phyloP scores from a whole-genome alignment of 2,797 vertebrate genomes.

The Gadopsis marmoratus region DNA sequence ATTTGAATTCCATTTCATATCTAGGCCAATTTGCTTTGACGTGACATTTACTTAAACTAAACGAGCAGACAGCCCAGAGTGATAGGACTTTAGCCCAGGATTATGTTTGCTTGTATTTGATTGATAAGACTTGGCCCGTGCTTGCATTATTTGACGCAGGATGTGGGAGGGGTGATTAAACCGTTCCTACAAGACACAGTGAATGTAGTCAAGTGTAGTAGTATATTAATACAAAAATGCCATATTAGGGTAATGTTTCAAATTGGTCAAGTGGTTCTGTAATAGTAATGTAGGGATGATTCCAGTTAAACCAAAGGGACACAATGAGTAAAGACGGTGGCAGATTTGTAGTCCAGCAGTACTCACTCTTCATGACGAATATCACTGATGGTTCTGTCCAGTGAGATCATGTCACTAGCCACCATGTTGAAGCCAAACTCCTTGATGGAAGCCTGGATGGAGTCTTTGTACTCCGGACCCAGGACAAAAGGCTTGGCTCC shows the following conservation, averaged over 20 bases:
- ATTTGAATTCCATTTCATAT: background rate
- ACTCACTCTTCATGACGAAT: constrained; percentile 98
- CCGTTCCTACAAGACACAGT: background rate
- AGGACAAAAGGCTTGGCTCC: constrained; percentile 92
- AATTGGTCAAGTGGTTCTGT: background rate
- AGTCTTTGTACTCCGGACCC: constrained; percentile 94
- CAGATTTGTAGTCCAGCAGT: background rate
- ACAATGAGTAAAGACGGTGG: background rate
- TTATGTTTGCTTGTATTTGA: background rate
- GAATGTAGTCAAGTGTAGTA: background rate
- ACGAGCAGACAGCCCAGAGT: background rate
- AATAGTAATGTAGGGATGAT: background rate
- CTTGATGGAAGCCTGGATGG: constrained; percentile 93
- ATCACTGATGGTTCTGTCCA: constrained; percentile 94
- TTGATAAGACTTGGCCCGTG: background rate
- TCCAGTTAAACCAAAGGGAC: background rate
- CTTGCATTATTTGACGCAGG: background rate
- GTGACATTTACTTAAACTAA: background rate
- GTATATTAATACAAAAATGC: background rate
- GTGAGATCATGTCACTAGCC: constrained; percentile 98
- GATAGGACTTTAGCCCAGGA: background rate
- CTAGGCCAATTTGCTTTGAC: background rate
- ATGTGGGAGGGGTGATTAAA: too few relatives aligned
- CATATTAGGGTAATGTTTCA: background rate
- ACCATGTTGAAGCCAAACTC: constrained; percentile 99